Conservation (phyloP, 2,797 vertebrate species). For the Pseudopleuronectes americanus region DNA sequence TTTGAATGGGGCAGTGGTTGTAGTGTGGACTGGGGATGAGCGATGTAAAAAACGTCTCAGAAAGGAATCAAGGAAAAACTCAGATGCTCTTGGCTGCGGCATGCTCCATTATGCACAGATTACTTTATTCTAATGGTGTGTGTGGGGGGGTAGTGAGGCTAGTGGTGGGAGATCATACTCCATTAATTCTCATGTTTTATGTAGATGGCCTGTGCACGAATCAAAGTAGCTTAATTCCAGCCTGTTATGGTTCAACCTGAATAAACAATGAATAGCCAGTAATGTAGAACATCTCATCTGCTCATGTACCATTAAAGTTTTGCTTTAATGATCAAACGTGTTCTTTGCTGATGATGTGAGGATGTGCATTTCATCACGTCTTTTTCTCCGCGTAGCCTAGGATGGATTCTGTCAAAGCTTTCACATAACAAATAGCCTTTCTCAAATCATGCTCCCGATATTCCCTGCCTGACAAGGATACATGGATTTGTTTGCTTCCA, state of each 20-base stretch:
- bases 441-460: slow-evolving; percentile 26
- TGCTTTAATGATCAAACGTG: slow-evolving; percentile 30
- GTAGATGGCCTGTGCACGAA: slow-evolving; percentile 32
- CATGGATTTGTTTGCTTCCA: slow-evolving; percentile 44
- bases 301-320: slow-evolving; percentile 23
- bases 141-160: slow-evolving; percentile 1
- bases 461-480: slow-evolving; percentile 29
- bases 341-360: not conserved
- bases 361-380: not conserved
- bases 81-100: slow-evolving; percentile 34
- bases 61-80: slow-evolving; percentile 37
- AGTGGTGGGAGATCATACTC: slow-evolving; percentile 47
- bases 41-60: slow-evolving; percentile 13
- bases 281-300: slow-evolving; percentile 34
- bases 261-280: slow-evolving; percentile 23
- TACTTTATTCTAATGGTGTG: slow-evolving; percentile 44
- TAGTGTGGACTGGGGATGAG: slow-evolving; percentile 19
- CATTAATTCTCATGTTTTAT: slow-evolving; percentile 59
- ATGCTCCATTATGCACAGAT: slow-evolving; percentile 42
- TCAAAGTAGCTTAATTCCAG: slow-evolving; percentile 32
- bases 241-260: slow-evolving; percentile 34
- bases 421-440: slow-evolving; percentile 30
- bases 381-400: not conserved
- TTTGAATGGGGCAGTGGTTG: slow-evolving; percentile 9
- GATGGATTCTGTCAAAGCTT: slow-evolving; percentile 15